Conservation (phyloP, 2,113 vertebrate genomes). For the Hippoglossus stenolepis region DNA sequence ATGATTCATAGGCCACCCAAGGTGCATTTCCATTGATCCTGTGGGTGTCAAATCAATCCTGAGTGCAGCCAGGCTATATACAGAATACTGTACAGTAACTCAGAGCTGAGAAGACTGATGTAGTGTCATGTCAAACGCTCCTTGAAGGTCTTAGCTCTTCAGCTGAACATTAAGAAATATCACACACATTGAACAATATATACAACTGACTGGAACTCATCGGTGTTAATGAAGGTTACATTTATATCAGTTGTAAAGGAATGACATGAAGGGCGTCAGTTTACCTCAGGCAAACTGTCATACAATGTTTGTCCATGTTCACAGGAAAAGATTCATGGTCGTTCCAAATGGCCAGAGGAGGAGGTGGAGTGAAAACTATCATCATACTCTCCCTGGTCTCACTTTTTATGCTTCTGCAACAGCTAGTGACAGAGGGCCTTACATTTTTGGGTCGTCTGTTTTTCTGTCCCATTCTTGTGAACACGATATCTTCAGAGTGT, state of each 20-base stretch:
- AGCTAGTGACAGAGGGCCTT: too few relatives aligned
- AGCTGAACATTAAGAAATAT: background rate
- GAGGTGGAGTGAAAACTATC: too few relatives aligned
- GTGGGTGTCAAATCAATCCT: conserved; percentile 1
- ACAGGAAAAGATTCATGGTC: too few relatives aligned
- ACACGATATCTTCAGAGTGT: too few relatives aligned
- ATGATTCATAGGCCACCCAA: background rate
- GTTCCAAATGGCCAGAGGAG: too few relatives aligned
- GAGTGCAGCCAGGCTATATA: background rate
- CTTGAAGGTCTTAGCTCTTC: background rate
- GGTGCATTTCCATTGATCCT: background rate
- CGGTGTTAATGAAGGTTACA: background rate
- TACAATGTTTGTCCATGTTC: too few relatives aligned
- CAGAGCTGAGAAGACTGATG: background rate
- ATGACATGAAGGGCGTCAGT: background rate
- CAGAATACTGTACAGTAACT: background rate
- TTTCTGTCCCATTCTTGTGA: too few relatives aligned
- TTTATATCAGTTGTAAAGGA: background rate
- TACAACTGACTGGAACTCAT: background rate
- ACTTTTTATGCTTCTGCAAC: too few relatives aligned
- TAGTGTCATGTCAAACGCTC: background rate
- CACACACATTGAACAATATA: background rate
- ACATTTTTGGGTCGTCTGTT: too few relatives aligned
- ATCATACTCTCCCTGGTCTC: too few relatives aligned
- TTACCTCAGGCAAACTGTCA: too few relatives aligned